Conservation (phyloP, 1,140 invertebrate genomes). For the Apis cerana region DNA sequence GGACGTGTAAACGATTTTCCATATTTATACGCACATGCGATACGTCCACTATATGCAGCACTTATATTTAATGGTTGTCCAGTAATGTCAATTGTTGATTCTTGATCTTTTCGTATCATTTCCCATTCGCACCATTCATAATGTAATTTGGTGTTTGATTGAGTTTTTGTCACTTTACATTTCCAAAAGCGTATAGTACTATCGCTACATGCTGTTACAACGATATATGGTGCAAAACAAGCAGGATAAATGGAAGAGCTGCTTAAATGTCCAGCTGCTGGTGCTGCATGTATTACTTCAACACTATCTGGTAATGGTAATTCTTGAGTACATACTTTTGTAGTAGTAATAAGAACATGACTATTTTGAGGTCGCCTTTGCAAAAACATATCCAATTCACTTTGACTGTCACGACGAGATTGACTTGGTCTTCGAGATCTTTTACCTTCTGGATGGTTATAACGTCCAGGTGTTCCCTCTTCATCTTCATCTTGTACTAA, state of each 20-base stretch:
- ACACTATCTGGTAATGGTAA: slow-evolving; percentile 94
- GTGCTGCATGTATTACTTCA: slow-evolving; percentile 94
- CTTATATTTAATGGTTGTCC: slow-evolving; percentile 95
- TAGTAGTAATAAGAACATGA: slow-evolving; percentile 85
- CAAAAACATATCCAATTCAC: slow-evolving; percentile 73
- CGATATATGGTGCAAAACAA: slow-evolving; percentile 97
- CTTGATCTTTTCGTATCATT: slow-evolving; percentile 91
- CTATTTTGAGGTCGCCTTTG: slow-evolving; percentile 76
- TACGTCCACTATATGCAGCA: slow-evolving; percentile 97
- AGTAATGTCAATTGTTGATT: slow-evolving; percentile 93
- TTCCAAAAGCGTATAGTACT: slow-evolving; percentile 88
- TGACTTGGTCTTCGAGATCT: slow-evolving; percentile 77
- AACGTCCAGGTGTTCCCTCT: slow-evolving; percentile 70
- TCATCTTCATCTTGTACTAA: slow-evolving; percentile 92
- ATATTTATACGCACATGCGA: slow-evolving; percentile 98
- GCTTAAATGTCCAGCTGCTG: slow-evolving; percentile 97
- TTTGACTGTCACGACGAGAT: slow-evolving; percentile 76
- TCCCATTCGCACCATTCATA: slow-evolving; percentile 95
- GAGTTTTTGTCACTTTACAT: slow-evolving; percentile 85
- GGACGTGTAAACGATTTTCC: slow-evolving; percentile 92
- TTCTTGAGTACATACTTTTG: slow-evolving; percentile 91
- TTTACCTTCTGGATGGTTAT: slow-evolving; percentile 67
- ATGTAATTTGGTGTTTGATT: slow-evolving; percentile 82
- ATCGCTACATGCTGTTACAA: slow-evolving; percentile 96
- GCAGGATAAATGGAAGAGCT: slow-evolving; percentile 99